A percentile compares a stretch with the other conserved stretches of the same genome.
phyloP scores from a whole-genome alignment of 1,140 invertebrate species.

The Zaprionus ghesquierei region DNA sequence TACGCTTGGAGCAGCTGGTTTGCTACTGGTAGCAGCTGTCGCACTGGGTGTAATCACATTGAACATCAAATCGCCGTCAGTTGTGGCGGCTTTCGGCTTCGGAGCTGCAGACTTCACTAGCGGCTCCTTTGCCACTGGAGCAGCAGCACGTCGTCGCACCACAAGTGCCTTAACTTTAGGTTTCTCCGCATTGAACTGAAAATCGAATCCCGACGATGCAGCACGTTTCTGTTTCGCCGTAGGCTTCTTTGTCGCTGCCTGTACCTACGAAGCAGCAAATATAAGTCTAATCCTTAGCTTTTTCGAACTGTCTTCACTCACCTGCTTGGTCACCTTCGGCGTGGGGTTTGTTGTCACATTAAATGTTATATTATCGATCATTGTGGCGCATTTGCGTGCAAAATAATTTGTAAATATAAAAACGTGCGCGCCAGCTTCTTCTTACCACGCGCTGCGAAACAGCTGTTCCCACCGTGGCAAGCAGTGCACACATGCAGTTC shows the following conservation, averaged over 20 bases:
- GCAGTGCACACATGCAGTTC: conserved; percentile 28
- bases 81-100: not conserved
- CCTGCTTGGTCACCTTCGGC: conserved; percentile 17
- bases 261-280: not conserved
- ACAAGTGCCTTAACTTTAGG: conserved; percentile 72
- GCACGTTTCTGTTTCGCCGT: conserved; percentile 39
- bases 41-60: conserved; percentile 44
- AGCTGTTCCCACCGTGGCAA: conserved; percentile 15
- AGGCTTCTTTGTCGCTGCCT: not conserved
- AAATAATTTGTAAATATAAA: conserved; percentile 43
- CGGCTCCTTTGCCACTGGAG: not conserved
- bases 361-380: conserved; percentile 56
- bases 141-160: conserved; percentile 46
- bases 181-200: conserved; percentile 61
- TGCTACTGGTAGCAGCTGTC: not conserved
- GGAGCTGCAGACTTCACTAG: not conserved
- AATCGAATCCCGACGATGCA: conserved; percentile 33
- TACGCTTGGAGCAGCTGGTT: not conserved
- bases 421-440: conserved; percentile 59
- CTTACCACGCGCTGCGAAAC: conserved; percentile 12
- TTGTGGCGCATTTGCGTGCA: conserved; percentile 15
- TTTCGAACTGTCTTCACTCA: not conserved
- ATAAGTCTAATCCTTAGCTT: not conserved
- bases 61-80: conserved; percentile 47
- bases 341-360: conserved; percentile 27